Conservation (phyloP, 2,113 vertebrate species). For the Lasiurus borealis region DNA sequence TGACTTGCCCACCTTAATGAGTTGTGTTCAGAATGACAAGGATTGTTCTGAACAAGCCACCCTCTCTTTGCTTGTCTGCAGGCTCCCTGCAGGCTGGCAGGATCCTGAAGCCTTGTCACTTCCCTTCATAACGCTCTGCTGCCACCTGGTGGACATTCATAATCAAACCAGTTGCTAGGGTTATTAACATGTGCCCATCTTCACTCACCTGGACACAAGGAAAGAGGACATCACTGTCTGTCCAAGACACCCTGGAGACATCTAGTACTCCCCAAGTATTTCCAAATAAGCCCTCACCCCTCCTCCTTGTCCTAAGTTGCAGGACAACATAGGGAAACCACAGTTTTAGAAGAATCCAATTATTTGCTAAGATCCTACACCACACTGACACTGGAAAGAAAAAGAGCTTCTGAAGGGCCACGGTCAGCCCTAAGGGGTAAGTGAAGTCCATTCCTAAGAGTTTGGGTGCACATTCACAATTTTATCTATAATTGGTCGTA, state of each 20-base stretch:
- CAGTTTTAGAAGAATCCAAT: background rate
- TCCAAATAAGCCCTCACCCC: background rate
- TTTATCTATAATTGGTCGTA: background rate
- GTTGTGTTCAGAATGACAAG: background rate
- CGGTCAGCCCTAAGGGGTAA: accelerated
- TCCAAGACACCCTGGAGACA: accelerated
- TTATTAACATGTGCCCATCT: background rate
- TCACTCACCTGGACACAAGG: background rate
- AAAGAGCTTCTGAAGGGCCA: background rate
- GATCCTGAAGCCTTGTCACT: background rate
- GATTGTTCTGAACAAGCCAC: background rate
- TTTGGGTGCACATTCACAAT: background rate
- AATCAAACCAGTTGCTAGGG: background rate
- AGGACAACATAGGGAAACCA: background rate
- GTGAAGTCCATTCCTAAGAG: background rate
- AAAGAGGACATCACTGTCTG: background rate
- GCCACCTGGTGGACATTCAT: slow-evolving; percentile 64
- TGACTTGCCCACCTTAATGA: background rate
- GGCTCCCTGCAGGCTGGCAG: too few species aligned
- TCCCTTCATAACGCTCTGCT: slow-evolving; percentile 6
- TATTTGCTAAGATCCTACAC: background rate
- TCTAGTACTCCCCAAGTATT: background rate
- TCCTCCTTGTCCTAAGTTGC: background rate
- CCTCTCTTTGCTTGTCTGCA: too few species aligned
- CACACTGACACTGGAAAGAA: background rate